Conservation (phyloP, 2,888 invertebrate species). For the Strigamia maritima region DNA sequence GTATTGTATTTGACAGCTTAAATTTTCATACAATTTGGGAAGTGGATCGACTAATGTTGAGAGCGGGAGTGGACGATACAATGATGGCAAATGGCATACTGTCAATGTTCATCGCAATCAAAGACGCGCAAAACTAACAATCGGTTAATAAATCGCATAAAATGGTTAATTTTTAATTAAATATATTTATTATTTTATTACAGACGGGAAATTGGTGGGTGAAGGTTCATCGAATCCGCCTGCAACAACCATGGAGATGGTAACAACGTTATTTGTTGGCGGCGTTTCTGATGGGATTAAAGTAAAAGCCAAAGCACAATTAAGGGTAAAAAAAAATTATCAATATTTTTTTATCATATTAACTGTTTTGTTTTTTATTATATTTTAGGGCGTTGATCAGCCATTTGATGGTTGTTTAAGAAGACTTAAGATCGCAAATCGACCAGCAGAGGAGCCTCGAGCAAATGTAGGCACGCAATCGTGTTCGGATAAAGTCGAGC, state of each 20-base stretch:
- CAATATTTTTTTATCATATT: background rate
- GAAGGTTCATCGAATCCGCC: constrained; percentile 46
- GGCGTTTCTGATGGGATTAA: constrained; percentile 63
- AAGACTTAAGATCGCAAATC: constrained; percentile 54
- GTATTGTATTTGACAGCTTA: constrained; percentile 42
- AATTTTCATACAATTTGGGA: constrained; percentile 61
- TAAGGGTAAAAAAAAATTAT: background rate
- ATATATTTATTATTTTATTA: background rate
- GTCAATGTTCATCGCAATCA: constrained; percentile 70
- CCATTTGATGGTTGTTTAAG: constrained; percentile 81
- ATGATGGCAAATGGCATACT: constrained; percentile 89
- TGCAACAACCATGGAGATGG: constrained; percentile 59
- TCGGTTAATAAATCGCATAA: constrained; percentile 50
- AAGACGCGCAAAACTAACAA: constrained; percentile 63
- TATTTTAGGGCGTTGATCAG: constrained; percentile 59
- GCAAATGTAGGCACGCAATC: constrained; percentile 47
- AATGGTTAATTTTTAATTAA: background rate
- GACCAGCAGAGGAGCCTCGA: constrained; percentile 14
- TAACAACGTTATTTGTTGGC: constrained; percentile 74
- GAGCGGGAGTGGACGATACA: constrained; percentile 62
- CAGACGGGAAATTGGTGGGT: constrained; percentile 59
- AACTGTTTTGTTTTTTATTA: background rate
- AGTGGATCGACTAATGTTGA: constrained; percentile 60
- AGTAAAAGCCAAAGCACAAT: constrained; percentile 53
- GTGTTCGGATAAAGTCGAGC: constrained; percentile 74